Base-by-base conservation (phyloP, 2,888 invertebrate genomes). In the Neoitamus cyanurus region DNA sequence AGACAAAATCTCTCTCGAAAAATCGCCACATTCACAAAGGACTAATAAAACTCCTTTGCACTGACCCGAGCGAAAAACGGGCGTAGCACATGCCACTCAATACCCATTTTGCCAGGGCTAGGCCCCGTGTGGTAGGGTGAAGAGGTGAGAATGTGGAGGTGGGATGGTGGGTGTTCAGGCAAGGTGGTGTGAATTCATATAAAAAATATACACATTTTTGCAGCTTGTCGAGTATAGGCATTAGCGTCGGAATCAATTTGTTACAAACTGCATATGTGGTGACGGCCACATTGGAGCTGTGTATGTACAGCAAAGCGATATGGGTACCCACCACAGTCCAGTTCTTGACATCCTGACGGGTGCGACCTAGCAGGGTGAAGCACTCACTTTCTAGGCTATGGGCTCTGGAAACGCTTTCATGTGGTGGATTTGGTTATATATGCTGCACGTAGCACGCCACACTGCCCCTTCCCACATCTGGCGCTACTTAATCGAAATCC, bases 201-300 rank as follows among this genome's bases (percentile, higher is more conserved):
- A 75, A 75, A 42, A 37, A 42, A 75, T 75, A 75, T 28, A 75
- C 75, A 42, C 42, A 42, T 75, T 75, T 75, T 42, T 75, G 75
- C 75, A 75, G 42, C 42, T 46, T 75, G 37, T 42, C 75, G 20
- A 75, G 20, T 75, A 75, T 75, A 75, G 42, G 75, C 42, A 75
- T 75, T 42, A 37, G 42, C 28, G 28, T 46, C 75, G 28, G 75
- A 42, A 75, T 75, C 75, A 75, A 75, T 75, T 75, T 75, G 42
- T 75, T 75, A 37, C 28, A 42, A 25, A 3, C 25, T 75, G 30
- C 75, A 75, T 30, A 42, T 73, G 34, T 31, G 31, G 34, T 37
- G 48, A 75, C 37, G 4, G 42, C 25, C 36, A 48, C 48, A 20
- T 9, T 58, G 58, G 9, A 15, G 7, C 15, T 25, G 58, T 58